phyloP scores from a whole-genome alignment of 2,113 vertebrate genomes.

The Willisornis vidua region DNA sequence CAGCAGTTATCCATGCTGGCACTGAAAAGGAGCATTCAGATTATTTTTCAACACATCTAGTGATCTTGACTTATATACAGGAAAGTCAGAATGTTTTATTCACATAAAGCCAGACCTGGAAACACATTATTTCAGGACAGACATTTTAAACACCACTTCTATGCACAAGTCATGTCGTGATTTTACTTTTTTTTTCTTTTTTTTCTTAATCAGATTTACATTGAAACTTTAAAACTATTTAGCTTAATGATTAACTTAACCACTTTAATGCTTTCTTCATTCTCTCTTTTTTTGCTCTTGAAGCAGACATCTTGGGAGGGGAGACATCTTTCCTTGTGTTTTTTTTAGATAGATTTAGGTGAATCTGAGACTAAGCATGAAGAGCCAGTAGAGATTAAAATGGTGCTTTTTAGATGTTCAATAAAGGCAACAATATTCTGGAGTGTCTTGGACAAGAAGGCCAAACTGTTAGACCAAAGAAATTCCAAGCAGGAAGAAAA shows the following conservation, averaged over 20 bases:
- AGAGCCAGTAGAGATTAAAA: background rate
- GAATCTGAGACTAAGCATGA: background rate
- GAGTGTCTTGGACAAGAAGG: background rate
- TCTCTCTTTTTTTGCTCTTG: background rate
- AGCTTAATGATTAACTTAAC: background rate
- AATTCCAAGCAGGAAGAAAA: background rate
- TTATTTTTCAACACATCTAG: background rate
- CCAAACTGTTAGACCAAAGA: background rate
- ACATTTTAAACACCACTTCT: background rate
- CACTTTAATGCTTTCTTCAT: background rate
- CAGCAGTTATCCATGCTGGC: background rate
- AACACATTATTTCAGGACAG: background rate
- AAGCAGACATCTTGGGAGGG: background rate
- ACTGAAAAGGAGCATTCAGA: background rate
- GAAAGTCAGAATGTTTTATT: background rate
- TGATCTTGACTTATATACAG: background rate
- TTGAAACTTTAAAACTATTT: background rate
- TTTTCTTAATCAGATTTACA: background rate
- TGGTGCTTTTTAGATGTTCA: background rate
- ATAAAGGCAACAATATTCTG: background rate
- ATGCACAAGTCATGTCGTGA: accelerated
- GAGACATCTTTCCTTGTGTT: background rate
- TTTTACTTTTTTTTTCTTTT: background rate
- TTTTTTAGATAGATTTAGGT: background rate
- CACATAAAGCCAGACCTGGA: background rate